Evolutionary conservation across 2,113 vertebrate species (phyloP).

Genomic region (Corythoichthys haematopterus): DNA sequence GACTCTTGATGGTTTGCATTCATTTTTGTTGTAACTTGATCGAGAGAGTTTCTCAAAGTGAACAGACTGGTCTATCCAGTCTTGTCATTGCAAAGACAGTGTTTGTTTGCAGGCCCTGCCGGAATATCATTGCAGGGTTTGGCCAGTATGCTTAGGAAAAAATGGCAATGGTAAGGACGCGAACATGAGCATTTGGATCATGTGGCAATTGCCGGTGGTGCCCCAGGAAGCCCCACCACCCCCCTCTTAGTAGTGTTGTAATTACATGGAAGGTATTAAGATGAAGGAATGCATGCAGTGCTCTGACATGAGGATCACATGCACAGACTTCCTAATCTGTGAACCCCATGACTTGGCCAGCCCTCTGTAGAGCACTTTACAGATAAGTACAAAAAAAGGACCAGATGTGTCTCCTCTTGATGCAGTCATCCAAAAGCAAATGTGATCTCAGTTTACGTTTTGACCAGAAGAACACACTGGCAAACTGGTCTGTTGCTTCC

Average conservation of each 20-base stretch:
- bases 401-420: not conserved
- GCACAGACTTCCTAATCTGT: conserved; percentile 4
- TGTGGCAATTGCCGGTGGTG: conserved; percentile 61
- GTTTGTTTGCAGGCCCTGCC: conserved; percentile 37
- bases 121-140: conserved; percentile 45
- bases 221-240: conserved; percentile 57
- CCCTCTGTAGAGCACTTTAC: not conserved
- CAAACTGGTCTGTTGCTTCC: not conserved
- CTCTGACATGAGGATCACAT: conserved; percentile 6
- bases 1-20: conserved; percentile 6
- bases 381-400: not conserved
- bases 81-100: conserved; percentile 6
- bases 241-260: conserved; percentile 19
- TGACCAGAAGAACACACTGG: not conserved
- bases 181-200: conserved; percentile 14
- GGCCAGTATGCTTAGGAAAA: conserved; percentile 16
- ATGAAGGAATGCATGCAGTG: conserved; percentile 38
- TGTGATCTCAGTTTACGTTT: not conserved
- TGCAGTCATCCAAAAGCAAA: not conserved
- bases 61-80: conserved; percentile 41
- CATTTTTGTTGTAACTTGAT: conserved; percentile 46
- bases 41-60: not conserved
- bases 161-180: not conserved
- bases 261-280: conserved; percentile 54
- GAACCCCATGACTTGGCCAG: conserved; percentile 8